Evolutionary conservation across 64 coral and sea anemone species (phyloP), one percentile per base, ranked within the genome.

Genomic region (Montipora capricornis): DNA sequence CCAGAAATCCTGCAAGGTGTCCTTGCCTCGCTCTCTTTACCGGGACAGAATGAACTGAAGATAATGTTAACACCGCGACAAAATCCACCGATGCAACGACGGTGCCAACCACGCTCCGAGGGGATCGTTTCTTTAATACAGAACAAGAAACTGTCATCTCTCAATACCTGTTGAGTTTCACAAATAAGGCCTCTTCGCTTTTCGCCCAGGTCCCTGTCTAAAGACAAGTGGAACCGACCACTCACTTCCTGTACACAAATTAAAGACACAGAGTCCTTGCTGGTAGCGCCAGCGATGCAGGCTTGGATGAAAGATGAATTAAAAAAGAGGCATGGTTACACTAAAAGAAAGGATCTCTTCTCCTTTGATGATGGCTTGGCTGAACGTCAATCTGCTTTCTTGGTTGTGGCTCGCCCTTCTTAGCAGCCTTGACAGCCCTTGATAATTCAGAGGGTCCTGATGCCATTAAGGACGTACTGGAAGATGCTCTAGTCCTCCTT

Each of bases 401-500:
- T 57, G 52, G 52, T 57, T 57, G 52, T 57, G 52, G 52, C 52
- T 7, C 52, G 52, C 52, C 52, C 52, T 57, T 57, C 0, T 57
- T 57, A 57, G 52, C 52, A 57, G 0, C 52, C 52, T 57, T 57
- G 52, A 57, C 52, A 57, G 52, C 52, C 52, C 52, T 57, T 57
- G 10, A 57, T 57, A 57, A 57, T 57, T 57, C 52, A 57, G 10
- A 57, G 52, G 52, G 10, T 2, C 37, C 46, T 14, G 78, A 81
- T 81, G 47, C 53, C 47, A 49, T 71, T 19, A 86, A 64, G 55
- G 62, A 52, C 8, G 45, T 44, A 62, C 19, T 86, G 55, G 10
- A 86, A 15, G 57, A 86, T 86, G 57, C 82, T 66, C 16, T 85
- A 22, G 82, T 86, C n/a, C 82, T 86, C 16, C 64, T 86, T 24